Base-by-base conservation (phyloP, 2,797 vertebrate genomes). In the Threskiornis aethiopicus region DNA sequence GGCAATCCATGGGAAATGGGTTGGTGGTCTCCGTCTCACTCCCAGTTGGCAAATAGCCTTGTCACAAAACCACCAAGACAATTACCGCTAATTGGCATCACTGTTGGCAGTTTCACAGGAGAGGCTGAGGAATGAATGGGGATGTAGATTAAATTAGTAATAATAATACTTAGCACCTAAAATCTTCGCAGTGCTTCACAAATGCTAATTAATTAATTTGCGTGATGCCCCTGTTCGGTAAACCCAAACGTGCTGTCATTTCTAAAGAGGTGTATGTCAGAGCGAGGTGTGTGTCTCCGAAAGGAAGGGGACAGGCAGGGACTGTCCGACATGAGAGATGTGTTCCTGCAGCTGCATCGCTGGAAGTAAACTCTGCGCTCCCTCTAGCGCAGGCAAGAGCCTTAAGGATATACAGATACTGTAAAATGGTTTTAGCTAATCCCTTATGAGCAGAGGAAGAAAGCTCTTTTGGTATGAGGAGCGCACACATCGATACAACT, bases 61-160 rank as follows among this genome's bases (percentile, higher is more conserved):
- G 75, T 95, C 83, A 83, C 89, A 94, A 92, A 84, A 70, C 84
- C 58, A 88, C 88, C 41, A 31, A 49, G 44, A 95, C 95, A 92
- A 89, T 93, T 95, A 95, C 72, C 3, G 28, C 87, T 92, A 96
- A 95, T 95, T 95, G 91, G 89, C 94, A 89, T 83, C 65, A 51
- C 66, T 93, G 92, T 91, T 94, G 94, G 91, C 95, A 96, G 89
- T 93, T 96, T 88, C 91, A 89, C 78, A 84, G 90, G 75, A 93
- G 89, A 93, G 65, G 51, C 88, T 70, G 76, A 95, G 83, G 70
- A 51, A 39, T 80, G 88, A 96, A 96, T 59, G 66, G 72, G 62
- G 66, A 58, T 73, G 91, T 65, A 80, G 89, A 95, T 95, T 94
- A 88, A 96, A 97, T 97, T 97, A 96, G 76, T 92, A 94, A 88